Evolutionary conservation across 2,797 vertebrate species (phyloP).

Genomic region (Sebastes goodei): DNA sequence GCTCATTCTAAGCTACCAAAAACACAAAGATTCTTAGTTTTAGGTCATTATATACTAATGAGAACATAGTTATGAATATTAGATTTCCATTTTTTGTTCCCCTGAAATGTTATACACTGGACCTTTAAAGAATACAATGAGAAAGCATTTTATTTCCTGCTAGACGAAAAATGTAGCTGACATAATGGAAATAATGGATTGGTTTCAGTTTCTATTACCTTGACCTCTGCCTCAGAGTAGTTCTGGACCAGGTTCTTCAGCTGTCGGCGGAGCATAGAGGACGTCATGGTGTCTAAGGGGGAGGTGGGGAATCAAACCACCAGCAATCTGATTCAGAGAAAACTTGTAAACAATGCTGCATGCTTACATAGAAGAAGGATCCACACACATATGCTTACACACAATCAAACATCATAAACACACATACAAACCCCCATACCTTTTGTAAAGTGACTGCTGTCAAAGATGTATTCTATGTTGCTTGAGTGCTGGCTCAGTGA

Average conservation of each 20-base stretch:
- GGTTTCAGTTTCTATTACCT: conserved; percentile 79
- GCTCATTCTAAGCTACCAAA: too few relatives aligned
- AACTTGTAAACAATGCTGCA: not conserved
- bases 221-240: conserved; percentile 98
- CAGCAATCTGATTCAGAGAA: conserved; percentile 21
- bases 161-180: not conserved
- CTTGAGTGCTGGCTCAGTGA: conserved; percentile 32
- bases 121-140: not conserved
- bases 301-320: conserved; percentile 44
- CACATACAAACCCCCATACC: conserved; percentile 20
- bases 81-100: too few relatives aligned
- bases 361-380: not conserved
- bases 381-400: not conserved
- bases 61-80: too few relatives aligned
- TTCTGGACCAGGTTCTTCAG: conserved; percentile 99
- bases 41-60: too few relatives aligned
- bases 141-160: not conserved
- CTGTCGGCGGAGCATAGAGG: conserved; percentile 94
- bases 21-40: too few relatives aligned
- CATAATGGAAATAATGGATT: too few relatives aligned
- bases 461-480: not conserved
- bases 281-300: conserved; percentile 87
- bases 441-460: conserved; percentile 23
- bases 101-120: too few relatives aligned
- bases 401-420: not conserved